Evolutionary conservation across 2,113 vertebrate species (phyloP).

Genomic region (Heptranchias perlo): DNA sequence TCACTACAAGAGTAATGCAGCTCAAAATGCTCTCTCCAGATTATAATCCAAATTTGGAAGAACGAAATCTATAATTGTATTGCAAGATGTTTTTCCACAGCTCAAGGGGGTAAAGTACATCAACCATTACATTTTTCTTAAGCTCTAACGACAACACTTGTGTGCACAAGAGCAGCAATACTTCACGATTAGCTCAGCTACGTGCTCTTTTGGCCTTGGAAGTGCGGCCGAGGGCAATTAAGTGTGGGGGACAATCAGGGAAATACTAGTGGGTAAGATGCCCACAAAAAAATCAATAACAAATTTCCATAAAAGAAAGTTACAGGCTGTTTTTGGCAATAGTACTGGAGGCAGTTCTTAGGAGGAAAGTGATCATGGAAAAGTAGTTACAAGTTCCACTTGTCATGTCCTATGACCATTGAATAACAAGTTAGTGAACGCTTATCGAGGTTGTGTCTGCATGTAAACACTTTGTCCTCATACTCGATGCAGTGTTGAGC

Average conservation of each 20-base stretch:
- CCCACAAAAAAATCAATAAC: neutral
- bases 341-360: neutral
- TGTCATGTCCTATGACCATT: neutral
- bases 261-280: neutral
- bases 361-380: neutral
- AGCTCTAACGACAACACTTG: neutral
- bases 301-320: neutral
- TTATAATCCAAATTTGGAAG: neutral
- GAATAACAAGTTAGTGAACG: neutral
- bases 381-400: neutral
- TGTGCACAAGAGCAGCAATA: neutral
- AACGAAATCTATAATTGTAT: neutral
- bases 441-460: neutral
- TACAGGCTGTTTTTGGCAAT: neutral
- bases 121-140: neutral
- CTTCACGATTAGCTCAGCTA: neutral
- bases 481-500: neutral
- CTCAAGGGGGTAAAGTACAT: neutral
- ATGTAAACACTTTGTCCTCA: neutral
- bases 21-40: neutral
- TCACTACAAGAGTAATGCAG: neutral
- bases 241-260: neutral
- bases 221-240: neutral
- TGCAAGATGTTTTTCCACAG: neutral
- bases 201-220: neutral